A percentile compares a stretch with the other conserved stretches of the same genome.
phyloP scores from a whole-genome alignment of 2,113 vertebrate species.

The Morone saxatilis region DNA sequence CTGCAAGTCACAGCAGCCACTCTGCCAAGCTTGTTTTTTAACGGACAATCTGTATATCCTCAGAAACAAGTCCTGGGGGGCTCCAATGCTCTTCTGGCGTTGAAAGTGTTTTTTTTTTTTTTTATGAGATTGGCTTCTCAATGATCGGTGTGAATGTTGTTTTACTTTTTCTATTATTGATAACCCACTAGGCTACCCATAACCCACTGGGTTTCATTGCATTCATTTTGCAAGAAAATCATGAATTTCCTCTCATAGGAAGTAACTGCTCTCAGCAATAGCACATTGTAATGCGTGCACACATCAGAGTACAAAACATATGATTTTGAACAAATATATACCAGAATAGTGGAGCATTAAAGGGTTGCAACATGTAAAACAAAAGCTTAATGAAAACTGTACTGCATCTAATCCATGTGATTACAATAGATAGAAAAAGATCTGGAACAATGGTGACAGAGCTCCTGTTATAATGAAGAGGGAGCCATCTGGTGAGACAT shows the following conservation, averaged over 20 bases:
- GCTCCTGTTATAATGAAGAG: slow-evolving; percentile 16
- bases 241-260: background rate
- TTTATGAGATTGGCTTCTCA: background rate
- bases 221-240: slow-evolving; percentile 9
- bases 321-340: background rate
- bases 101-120: slow-evolving; percentile 27
- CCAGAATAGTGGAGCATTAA: background rate
- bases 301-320: background rate
- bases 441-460: slow-evolving; percentile 17
- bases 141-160: slow-evolving; percentile 11
- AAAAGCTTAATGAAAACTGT: background rate
- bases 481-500: slow-evolving; percentile 60
- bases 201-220: slow-evolving; percentile 1
- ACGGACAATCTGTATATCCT: slow-evolving; percentile 37
- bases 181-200: background rate
- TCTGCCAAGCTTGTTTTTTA: slow-evolving; percentile 34
- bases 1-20: slow-evolving; percentile 33
- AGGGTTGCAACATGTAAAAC: background rate
- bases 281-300: background rate
- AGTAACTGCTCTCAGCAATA: slow-evolving; percentile 7
- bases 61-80: slow-evolving; percentile 17
- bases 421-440: background rate
- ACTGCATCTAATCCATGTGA: background rate
- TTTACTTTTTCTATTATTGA: slow-evolving; percentile 15
- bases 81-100: background rate